Conservation (phyloP, 2,797 vertebrate genomes). For the Brachymystax lenok region DNA sequence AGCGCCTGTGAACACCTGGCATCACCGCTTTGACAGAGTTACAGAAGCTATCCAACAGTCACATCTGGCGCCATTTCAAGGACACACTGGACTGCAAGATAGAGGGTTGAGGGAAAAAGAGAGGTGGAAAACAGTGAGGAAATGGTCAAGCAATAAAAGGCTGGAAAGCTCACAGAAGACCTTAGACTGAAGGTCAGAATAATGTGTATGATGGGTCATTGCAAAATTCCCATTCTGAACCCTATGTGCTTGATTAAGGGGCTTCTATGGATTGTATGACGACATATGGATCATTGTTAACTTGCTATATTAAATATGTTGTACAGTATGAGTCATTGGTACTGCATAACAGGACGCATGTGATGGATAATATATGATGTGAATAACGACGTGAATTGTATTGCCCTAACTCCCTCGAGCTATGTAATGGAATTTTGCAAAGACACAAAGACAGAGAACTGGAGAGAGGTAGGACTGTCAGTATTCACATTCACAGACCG, state of each 20-base stretch:
- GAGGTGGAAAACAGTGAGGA: background rate
- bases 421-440: background rate
- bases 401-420: background rate
- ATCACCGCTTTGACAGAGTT: background rate
- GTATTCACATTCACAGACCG: background rate
- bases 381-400: background rate
- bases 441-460: background rate
- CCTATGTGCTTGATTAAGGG: background rate
- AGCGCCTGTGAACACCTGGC: conserved; percentile 7
- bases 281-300: background rate
- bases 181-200: background rate
- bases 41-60: background rate
- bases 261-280: background rate
- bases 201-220: background rate
- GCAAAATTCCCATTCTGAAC: background rate
- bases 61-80: background rate
- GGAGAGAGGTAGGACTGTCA: background rate
- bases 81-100: background rate
- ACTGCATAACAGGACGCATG: background rate
- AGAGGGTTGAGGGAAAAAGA: background rate
- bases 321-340: background rate
- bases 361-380: background rate
- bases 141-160: background rate
- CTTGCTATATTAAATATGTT: background rate
- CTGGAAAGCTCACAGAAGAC: background rate